A percentile compares a stretch with the other conserved stretches of the same genome.
Conservation (phyloP, 2,888 invertebrate genomes). For the Megaustenia siamemsis region DNA sequence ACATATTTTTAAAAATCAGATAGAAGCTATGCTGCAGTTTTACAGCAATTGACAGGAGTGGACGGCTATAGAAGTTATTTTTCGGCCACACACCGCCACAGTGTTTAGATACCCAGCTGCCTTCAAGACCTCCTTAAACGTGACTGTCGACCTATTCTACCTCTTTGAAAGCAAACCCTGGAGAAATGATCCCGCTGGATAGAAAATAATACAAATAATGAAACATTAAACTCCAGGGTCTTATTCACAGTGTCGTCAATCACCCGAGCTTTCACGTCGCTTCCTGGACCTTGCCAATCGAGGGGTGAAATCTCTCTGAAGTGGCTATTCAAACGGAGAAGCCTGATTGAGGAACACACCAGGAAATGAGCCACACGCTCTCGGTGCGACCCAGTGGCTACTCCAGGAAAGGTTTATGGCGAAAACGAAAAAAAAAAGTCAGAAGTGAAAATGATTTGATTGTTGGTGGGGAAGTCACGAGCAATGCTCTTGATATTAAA, state of each 20-base stretch:
- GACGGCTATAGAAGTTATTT: not conserved
- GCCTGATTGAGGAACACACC: not conserved
- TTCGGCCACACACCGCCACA: not conserved
- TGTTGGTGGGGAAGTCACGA: not conserved
- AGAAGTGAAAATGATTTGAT: not conserved
- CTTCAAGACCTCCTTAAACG: not conserved
- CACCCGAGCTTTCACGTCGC: not conserved
- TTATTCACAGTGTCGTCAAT: not conserved
- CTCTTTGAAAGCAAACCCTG: not conserved
- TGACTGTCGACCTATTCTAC: not conserved
- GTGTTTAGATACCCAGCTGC: not conserved
- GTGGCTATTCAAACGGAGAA: constrained; percentile 5
- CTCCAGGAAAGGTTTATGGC: not conserved
- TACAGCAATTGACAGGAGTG: too few species aligned
- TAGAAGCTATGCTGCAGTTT: too few species aligned
- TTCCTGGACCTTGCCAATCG: not conserved
- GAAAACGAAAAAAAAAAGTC: not conserved
- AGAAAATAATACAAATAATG: constrained; percentile 11
- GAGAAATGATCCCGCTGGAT: not conserved
- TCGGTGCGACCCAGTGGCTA: not conserved
- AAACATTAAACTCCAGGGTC: not conserved
- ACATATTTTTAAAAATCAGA: too few species aligned
- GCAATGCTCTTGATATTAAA: not conserved
- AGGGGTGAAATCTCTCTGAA: not conserved
- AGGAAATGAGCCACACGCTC: not conserved